phyloP scores from a whole-genome alignment of 2,888 invertebrate genomes.

The Empis stercorea region DNA sequence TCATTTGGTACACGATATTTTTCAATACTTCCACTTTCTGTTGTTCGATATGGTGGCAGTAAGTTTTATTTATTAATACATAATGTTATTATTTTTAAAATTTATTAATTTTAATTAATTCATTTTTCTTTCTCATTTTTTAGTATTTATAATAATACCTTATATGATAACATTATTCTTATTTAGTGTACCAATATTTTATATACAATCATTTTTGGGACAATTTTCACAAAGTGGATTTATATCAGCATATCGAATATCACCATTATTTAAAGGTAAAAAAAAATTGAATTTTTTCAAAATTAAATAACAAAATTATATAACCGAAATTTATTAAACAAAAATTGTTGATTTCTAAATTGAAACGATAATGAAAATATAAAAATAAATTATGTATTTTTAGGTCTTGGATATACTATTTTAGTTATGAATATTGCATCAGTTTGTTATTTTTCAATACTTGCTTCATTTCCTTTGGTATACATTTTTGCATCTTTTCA shows the following conservation, averaged over 20 bases:
- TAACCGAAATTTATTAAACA: no score
- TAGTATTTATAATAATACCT: conserved; percentile 20
- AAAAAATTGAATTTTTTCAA: no score
- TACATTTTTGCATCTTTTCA: conserved; percentile 57
- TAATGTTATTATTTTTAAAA: background rate
- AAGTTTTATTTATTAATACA: no score
- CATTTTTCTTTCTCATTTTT: no score
- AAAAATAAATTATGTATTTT: conserved; percentile 15
- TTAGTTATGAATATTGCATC: conserved; percentile 62
- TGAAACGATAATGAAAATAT: no score
- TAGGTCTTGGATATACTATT: conserved; percentile 71
- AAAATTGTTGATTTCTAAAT: no score
- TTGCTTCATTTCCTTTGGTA: conserved; percentile 64
- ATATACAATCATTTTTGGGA: conserved; percentile 77
- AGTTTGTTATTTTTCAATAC: conserved; percentile 63
- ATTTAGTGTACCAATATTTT: conserved; percentile 74
- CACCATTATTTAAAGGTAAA: conserved; percentile 77
- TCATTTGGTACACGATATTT: conserved; percentile 39
- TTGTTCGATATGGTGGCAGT: background rate
- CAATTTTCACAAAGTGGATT: conserved; percentile 75
- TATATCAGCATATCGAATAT: conserved; percentile 64
- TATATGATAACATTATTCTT: conserved; percentile 51
- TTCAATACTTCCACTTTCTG: background rate
- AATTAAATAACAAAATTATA: no score
- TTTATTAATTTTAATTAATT: no score